Evolutionary conservation across 1,140 invertebrate species (phyloP).

Genomic region (Ridgeia piscesae): DNA sequence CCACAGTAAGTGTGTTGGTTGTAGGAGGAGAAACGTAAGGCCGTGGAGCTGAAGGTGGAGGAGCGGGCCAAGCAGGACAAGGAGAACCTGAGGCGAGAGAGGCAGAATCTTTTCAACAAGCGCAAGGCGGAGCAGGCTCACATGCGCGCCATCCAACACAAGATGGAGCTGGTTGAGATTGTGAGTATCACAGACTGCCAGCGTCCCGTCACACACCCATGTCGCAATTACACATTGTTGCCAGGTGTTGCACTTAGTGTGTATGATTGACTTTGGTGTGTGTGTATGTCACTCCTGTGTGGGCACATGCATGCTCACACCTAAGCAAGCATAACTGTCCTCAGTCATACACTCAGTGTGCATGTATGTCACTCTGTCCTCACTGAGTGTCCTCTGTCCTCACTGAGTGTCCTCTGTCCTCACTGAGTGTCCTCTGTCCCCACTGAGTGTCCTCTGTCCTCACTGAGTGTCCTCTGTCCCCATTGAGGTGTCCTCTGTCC

Average conservation of each 20-base stretch:
- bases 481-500: too few relatives aligned
- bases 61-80: conserved; percentile 85
- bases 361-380: background rate
- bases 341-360: conserved; percentile 1
- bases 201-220: too few relatives aligned
- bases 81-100: conserved; percentile 80
- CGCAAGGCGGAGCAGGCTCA: conserved; percentile 84
- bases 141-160: conserved; percentile 85
- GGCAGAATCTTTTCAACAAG: conserved; percentile 81
- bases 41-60: conserved; percentile 81
- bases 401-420: conserved; percentile 23
- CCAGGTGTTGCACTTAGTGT: background rate
- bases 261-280: background rate
- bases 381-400: background rate
- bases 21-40: conserved; percentile 78
- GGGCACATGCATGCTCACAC: too few relatives aligned
- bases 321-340: too few relatives aligned
- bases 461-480: too few relatives aligned
- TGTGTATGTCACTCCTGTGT: background rate
- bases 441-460: too few relatives aligned
- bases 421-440: too few relatives aligned
- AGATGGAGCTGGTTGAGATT: conserved; percentile 83
- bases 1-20: conserved; percentile 32
- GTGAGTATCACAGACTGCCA: too few relatives aligned
- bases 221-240: background rate